Evolutionary conservation across 2,113 vertebrate species (phyloP).

Genomic region (Oenanthe oenanthe): DNA sequence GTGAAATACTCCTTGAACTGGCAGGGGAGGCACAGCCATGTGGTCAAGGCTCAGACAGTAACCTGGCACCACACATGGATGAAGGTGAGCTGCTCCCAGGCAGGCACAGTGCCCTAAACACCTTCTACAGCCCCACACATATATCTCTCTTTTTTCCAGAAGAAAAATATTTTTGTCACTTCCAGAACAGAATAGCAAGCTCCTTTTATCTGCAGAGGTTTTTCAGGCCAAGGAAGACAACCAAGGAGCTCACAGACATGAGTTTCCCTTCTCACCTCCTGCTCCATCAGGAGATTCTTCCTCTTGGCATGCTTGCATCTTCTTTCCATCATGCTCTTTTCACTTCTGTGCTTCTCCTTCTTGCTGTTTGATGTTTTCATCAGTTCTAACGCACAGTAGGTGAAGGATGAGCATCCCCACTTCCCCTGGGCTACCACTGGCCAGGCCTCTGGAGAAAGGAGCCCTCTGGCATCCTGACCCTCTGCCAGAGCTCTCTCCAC

Average conservation of each 20-base stretch:
- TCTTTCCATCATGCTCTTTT: not conserved
- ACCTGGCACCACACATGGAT: not conserved
- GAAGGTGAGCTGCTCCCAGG: not conserved
- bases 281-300: not conserved
- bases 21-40: rapidly evolving
- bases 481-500: not conserved
- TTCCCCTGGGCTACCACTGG: not conserved
- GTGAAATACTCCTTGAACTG: not conserved
- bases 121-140: not conserved
- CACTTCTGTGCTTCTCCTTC: not conserved
- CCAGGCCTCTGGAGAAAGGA: not conserved
- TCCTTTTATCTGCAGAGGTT: not conserved
- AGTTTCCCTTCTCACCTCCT: not conserved
- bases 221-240: not conserved
- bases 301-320: not conserved
- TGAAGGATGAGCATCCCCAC: not conserved
- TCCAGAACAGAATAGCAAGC: not conserved
- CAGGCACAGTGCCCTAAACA: not conserved
- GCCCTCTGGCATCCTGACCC: not conserved
- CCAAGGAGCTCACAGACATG: not conserved
- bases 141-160: not conserved
- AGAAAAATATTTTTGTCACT: not conserved
- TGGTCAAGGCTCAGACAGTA: not conserved
- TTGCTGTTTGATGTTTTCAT: not conserved
- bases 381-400: rapidly evolving